These are phyloP conservation scores for Rotaria sp. DNA, from an alignment of 2,888 invertebrate genomes.

Conservation along the genomic window DNA sequence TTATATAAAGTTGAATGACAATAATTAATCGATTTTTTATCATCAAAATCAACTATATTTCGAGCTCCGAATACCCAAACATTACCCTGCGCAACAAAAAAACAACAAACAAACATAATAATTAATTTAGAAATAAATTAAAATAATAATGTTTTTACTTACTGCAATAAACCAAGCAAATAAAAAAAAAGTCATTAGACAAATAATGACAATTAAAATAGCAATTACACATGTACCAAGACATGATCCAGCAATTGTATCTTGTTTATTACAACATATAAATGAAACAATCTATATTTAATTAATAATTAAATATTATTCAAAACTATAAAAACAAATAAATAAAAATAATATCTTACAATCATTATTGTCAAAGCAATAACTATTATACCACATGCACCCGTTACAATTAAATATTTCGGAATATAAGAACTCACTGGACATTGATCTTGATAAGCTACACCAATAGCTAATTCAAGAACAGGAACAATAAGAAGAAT, in stretches of 20 bases:
- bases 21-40: not conserved
- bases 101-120: not conserved
- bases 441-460: slow-evolving; percentile 31
- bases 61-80: slow-evolving; percentile 34
- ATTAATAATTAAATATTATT: not conserved
- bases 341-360: not conserved
- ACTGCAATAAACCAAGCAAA: slow-evolving; percentile 38
- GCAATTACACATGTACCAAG: not conserved
- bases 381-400: slow-evolving; percentile 1
- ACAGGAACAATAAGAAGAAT: slow-evolving; percentile 28
- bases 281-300: not conserved
- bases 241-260: not conserved
- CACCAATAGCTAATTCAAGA: slow-evolving; percentile 29
- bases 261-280: not conserved
- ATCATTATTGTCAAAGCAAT: not conserved
- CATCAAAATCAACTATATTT: not conserved
- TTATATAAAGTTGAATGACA: slow-evolving; percentile 32
- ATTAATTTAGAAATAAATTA: not conserved
- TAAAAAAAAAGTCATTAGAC: slow-evolving; percentile 24
- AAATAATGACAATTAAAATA: not conserved
- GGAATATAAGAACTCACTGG: slow-evolving; percentile 30
- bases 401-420: slow-evolving; percentile 34
- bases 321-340: no score
- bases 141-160: not conserved
- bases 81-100: not conserved